A percentile compares a stretch with the other conserved stretches of the same genome.
Conservation (phyloP, 2,113 vertebrate species). For the Calonectris borealis region DNA sequence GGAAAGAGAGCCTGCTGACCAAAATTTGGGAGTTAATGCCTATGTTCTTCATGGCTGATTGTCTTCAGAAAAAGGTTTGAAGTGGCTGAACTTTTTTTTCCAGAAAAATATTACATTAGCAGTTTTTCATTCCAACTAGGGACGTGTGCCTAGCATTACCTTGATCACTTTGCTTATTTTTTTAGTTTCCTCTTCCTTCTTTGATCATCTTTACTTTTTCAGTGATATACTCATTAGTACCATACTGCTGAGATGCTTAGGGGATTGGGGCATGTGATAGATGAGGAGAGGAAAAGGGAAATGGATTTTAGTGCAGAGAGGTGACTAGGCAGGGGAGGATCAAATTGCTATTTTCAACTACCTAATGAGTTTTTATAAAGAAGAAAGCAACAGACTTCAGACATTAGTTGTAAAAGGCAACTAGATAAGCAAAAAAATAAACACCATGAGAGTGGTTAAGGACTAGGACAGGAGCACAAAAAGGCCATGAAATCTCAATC, state of each 20-base stretch:
- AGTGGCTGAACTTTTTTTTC: not conserved
- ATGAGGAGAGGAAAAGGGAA: not conserved
- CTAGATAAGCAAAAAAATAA: not conserved
- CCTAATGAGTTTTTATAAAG: not conserved
- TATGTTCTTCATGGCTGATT: not conserved
- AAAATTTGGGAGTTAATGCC: not conserved
- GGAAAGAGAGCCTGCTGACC: not conserved
- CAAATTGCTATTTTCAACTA: fast-evolving
- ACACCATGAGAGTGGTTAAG: not conserved
- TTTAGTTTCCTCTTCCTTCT: not conserved
- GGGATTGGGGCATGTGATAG: not conserved
- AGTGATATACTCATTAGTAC: not conserved
- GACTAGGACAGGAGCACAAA: not conserved
- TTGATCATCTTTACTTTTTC: not conserved
- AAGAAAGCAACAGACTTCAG: not conserved
- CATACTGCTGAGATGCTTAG: not conserved
- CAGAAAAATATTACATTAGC: not conserved
- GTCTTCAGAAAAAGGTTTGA: not conserved
- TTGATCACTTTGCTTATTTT: not conserved
- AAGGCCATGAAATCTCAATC: not conserved
- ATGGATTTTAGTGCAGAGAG: not conserved
- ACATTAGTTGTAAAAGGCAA: not conserved
- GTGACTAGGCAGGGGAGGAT: not conserved
- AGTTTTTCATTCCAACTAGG: not conserved
- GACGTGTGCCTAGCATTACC: not conserved